Evolutionary conservation across 1,140 invertebrate species (phyloP).

Genomic region (Tribolium castaneum): DNA sequence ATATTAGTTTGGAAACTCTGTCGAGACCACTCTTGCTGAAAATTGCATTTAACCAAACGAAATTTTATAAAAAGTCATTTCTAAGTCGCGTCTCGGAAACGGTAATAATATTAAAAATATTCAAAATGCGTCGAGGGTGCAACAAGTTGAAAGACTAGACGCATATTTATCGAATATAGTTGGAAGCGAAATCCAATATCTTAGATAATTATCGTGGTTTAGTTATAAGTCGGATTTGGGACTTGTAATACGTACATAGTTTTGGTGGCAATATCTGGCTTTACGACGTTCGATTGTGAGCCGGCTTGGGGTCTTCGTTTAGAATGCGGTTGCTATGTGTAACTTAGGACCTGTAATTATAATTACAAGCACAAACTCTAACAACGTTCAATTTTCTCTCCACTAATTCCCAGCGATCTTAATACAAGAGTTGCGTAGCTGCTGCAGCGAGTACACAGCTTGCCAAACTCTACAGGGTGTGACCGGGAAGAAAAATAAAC

Average conservation of each 20-base stretch:
- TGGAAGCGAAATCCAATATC: background rate
- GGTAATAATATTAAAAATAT: constrained; percentile 10
- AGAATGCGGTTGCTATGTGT: constrained; percentile 49
- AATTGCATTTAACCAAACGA: constrained; percentile 21
- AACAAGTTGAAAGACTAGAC: background rate
- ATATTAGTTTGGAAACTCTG: constrained; percentile 27
- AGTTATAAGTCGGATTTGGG: constrained; percentile 36
- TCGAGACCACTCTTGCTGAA: constrained; percentile 1
- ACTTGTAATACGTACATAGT: constrained; percentile 44
- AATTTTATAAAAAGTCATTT: background rate
- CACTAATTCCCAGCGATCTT: background rate
- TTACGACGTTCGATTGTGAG: constrained; percentile 45
- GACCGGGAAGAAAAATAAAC: too few species aligned
- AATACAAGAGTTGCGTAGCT: constrained; percentile 10
- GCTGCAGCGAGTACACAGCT: background rate
- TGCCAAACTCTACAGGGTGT: too few species aligned
- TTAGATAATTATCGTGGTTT: constrained; percentile 22
- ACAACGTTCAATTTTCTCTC: constrained; percentile 40
- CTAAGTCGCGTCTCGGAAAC: background rate
- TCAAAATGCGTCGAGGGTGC: background rate
- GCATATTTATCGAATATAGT: too few species aligned
- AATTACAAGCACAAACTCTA: constrained; percentile 51
- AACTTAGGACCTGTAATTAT: constrained; percentile 53
- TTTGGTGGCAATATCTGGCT: constrained; percentile 44
- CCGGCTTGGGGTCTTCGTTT: constrained; percentile 38